phyloP scores from a whole-genome alignment of 2,888 invertebrate genomes.

The Bombylius discolor region DNA sequence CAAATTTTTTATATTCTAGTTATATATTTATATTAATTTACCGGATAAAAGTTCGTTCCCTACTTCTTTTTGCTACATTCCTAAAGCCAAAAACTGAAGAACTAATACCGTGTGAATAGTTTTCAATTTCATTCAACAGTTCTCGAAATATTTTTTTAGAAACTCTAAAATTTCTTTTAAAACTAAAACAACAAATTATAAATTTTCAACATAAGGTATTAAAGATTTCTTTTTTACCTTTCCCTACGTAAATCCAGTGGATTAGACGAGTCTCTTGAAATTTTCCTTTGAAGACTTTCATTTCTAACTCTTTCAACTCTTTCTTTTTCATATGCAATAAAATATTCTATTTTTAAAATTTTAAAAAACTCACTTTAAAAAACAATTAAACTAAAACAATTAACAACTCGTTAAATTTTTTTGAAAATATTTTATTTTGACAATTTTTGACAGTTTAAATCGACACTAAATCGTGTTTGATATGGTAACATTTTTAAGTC shows the following conservation, averaged over 20 bases:
- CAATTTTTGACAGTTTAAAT: not conserved
- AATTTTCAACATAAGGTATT: not conserved
- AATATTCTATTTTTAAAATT: not conserved
- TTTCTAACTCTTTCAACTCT: not conserved
- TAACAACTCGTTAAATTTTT: no score
- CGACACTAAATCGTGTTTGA: not conserved
- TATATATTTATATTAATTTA: no score
- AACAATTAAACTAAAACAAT: not conserved
- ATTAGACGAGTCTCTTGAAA: no score
- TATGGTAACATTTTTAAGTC: not conserved
- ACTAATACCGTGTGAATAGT: not conserved
- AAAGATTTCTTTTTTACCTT: not conserved
- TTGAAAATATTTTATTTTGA: not conserved
- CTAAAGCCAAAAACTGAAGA: not conserved
- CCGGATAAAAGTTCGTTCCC: no score
- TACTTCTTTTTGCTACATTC: not conserved
- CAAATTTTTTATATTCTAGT: no score
- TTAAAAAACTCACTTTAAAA: not conserved
- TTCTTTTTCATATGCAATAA: not conserved
- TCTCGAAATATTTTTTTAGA: not conserved
- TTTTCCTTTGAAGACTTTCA: no score
- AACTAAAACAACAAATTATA: not conserved
- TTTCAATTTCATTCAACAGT: not conserved
- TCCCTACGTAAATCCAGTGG: no score
- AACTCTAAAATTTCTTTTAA: not conserved